These are phyloP conservation scores for Germaria angustata DNA, from an alignment of 2,888 invertebrate species.

Conservation along the genomic window DNA sequence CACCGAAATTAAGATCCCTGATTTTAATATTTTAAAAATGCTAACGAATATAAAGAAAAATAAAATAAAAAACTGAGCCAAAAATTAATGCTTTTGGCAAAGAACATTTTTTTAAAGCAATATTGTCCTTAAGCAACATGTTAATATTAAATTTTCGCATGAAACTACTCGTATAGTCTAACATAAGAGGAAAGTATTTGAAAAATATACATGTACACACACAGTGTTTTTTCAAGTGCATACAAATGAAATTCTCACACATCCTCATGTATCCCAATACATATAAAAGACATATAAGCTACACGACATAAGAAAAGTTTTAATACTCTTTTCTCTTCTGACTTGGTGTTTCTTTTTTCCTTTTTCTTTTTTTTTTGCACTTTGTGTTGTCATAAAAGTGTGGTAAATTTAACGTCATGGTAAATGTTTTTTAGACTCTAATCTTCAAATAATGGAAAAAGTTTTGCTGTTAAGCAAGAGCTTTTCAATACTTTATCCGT, in stretches of 20 bases:
- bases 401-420: constrained; percentile 73
- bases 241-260: neutral
- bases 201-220: neutral
- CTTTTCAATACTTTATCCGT: constrained; percentile 65
- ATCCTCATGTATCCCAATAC: constrained; percentile 27
- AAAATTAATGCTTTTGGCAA: too few relatives aligned
- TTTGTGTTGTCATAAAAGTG: constrained; percentile 75
- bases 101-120: too few relatives aligned
- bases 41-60: too few relatives aligned
- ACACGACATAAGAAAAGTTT: constrained; percentile 65
- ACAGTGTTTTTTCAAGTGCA: neutral
- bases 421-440: constrained; percentile 75
- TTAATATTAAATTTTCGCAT: neutral
- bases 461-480: constrained; percentile 77
- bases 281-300: neutral
- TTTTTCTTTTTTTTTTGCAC: constrained; percentile 1
- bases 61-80: too few relatives aligned
- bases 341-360: constrained; percentile 21
- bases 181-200: neutral
- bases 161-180: neutral
- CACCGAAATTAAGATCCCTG: too few relatives aligned
- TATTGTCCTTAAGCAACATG: neutral
- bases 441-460: constrained; percentile 78
- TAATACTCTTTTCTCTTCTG: constrained; percentile 70
- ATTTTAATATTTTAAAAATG: too few relatives aligned